Evolutionary conservation across 2,113 vertebrate species (phyloP).

Genomic region (Oxyruncus cristatus): DNA sequence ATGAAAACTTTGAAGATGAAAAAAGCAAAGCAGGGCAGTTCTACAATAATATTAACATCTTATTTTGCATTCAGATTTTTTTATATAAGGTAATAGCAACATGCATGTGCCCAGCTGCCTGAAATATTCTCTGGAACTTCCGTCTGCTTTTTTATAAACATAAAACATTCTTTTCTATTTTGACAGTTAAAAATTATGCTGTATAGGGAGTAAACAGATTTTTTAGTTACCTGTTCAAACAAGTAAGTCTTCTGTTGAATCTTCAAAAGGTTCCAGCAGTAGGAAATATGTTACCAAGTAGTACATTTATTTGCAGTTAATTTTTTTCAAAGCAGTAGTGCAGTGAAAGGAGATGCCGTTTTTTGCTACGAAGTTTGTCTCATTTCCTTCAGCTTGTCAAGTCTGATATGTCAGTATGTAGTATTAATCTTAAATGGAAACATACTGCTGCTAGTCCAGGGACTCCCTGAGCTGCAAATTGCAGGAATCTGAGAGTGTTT

Average conservation of each 20-base stretch:
- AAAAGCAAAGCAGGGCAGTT: neutral
- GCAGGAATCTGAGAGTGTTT: neutral
- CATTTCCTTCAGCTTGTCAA: conserved; percentile 33
- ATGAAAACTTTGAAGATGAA: neutral
- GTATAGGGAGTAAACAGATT: conserved; percentile 58
- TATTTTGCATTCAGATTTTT: neutral
- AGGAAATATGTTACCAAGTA: conserved; percentile 14
- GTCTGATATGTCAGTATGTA: conserved; percentile 5
- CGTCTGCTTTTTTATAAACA: conserved; percentile 37
- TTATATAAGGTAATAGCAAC: neutral
- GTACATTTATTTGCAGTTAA: conserved; percentile 26
- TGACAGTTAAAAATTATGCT: conserved; percentile 54
- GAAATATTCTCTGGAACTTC: conserved; percentile 40
- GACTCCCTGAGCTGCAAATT: conserved; percentile 18
- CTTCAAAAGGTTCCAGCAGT: conserved; percentile 49
- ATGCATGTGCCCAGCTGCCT: conserved; percentile 35
- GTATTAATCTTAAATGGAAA: conserved; percentile 16
- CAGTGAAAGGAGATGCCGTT: neutral
- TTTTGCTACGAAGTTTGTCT: neutral
- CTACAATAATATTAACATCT: neutral
- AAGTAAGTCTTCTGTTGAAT: conserved; percentile 43
- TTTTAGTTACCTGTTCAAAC: conserved; percentile 62
- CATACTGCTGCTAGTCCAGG: neutral
- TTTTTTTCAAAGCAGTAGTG: conserved; percentile 1
- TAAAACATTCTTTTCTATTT: conserved; percentile 48